Evolutionary conservation across 2,888 invertebrate genomes (phyloP), one percentile per base, ranked within the genome.

Genomic region (Andrena dorsata): DNA sequence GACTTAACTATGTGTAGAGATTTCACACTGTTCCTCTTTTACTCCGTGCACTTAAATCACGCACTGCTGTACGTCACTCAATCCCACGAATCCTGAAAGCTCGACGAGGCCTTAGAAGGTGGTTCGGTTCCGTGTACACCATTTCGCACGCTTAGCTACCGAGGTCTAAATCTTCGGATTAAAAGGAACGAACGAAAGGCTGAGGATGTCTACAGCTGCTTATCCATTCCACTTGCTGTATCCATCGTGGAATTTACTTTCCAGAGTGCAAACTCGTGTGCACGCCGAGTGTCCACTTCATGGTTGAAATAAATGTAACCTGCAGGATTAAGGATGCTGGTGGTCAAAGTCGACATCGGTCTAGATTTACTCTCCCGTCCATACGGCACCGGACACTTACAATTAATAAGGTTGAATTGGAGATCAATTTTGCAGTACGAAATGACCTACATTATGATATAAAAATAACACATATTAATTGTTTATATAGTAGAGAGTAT

Each of bases 181-280:
- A 82, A 60, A 82, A 76, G 80, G 76, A 76, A 49, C 76, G 68
- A 60, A 35, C 66, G 66, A 71, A 61, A 56, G 13, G 58, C 20
- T 23, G 73, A 58, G 71, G 58, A 64, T 53, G 64, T 60, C 68
- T 72, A 28, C 56, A 80, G 41, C 65, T 47, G 63, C 70, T 82
- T 75, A 76, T 74, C 66, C 75, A 80, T 80, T 76, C 58, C 51
- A 71, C 69, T 76, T 56, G 51, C 63, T 64, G 6, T 66, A 35
- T 61, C n/a, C 73, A 23, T 41, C 63, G 69, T 75, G 72, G 72
- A 82, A 83, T 83, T 83, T 76, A 81, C 74, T 85, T 82, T 63
- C 35, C 73, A 7, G 58, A 32, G 49, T 66, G 70, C 60, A 30
- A 76, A 83, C 76, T 86, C 86, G 73, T 56, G 60, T 47, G 64